These are phyloP conservation scores for Channallabes apus DNA, from an alignment of 2,797 vertebrate genomes.

Conservation along the genomic window DNA sequence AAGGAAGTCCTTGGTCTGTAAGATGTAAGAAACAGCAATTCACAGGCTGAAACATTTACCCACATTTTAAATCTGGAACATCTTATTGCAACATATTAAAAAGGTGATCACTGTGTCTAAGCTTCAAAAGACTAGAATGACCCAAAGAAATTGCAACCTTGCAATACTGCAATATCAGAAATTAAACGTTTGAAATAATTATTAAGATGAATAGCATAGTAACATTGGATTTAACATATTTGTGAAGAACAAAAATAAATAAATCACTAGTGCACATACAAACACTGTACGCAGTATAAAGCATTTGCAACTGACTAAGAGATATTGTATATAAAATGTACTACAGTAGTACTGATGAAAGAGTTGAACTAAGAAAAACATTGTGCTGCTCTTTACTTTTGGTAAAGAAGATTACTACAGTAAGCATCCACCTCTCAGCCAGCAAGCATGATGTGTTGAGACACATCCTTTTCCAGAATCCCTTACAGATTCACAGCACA, in stretches of 20 bases:
- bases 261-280: background rate
- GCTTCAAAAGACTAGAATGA: background rate
- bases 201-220: background rate
- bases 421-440: conserved; percentile 5
- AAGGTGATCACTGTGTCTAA: background rate
- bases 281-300: background rate
- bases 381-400: conserved; percentile 36
- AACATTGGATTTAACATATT: background rate
- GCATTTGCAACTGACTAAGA: background rate
- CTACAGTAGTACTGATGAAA: background rate
- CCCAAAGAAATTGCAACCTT: background rate
- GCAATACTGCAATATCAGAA: background rate
- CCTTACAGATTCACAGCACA: conserved; percentile 27
- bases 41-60: background rate
- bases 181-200: background rate
- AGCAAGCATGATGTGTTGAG: background rate
- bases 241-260: background rate
- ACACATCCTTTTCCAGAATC: conserved; percentile 27
- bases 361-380: conserved; percentile 10
- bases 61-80: background rate
- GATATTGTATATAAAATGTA: background rate
- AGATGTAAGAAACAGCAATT: background rate
- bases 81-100: background rate
- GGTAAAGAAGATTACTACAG: background rate
- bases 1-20: background rate